Evolutionary conservation across 92 coral and sea anemone genomes (phyloP).

Genomic region (Chrysogorgia sp.): DNA sequence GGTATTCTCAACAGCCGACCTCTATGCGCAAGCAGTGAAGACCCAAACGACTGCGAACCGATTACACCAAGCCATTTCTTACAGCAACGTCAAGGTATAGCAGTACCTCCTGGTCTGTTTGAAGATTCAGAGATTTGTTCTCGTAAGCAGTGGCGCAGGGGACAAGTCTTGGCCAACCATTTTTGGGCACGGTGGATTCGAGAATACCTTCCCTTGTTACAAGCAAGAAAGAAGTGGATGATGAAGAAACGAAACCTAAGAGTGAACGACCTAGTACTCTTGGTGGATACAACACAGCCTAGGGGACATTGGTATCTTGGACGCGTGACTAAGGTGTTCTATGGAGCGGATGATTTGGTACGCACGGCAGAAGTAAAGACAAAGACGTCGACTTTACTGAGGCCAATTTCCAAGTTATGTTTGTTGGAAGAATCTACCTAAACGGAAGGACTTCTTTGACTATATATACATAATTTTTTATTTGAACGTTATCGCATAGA

Average conservation of each 20-base stretch:
- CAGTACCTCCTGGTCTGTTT: slow-evolving; percentile 65
- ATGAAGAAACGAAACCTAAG: slow-evolving; percentile 30
- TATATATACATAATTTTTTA: not conserved
- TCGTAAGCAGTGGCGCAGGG: slow-evolving; percentile 63
- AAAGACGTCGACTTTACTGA: slow-evolving; percentile 39
- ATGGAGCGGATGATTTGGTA: slow-evolving; percentile 52
- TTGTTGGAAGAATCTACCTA: slow-evolving; percentile 57
- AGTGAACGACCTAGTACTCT: slow-evolving; percentile 50
- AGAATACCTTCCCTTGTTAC: slow-evolving; percentile 61
- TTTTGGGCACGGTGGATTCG: slow-evolving; percentile 70
- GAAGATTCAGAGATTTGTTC: slow-evolving; percentile 49
- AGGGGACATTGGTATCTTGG: slow-evolving; percentile 70
- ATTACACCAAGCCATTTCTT: slow-evolving; percentile 67
- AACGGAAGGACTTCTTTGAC: not conserved
- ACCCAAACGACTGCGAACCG: slow-evolving; percentile 66
- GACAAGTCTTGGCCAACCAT: slow-evolving; percentile 60
- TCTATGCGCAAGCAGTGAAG: slow-evolving; percentile 59
- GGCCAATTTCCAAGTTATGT: slow-evolving; percentile 63
- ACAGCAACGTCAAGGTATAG: slow-evolving; percentile 59
- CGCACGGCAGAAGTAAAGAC: slow-evolving; percentile 67
- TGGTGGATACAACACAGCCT: slow-evolving; percentile 57
- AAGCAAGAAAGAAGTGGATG: slow-evolving; percentile 61
- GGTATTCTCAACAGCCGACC: slow-evolving; percentile 70
- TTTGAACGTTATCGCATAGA: slow-evolving; percentile 8
- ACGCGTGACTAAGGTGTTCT: slow-evolving; percentile 54